Percentiles rank a stretch among this genome's conserved stretches.
These are phyloP conservation scores for Paralichthys olivaceus DNA, from an alignment of 2,113 vertebrate species.

Conservation along the genomic window DNA sequence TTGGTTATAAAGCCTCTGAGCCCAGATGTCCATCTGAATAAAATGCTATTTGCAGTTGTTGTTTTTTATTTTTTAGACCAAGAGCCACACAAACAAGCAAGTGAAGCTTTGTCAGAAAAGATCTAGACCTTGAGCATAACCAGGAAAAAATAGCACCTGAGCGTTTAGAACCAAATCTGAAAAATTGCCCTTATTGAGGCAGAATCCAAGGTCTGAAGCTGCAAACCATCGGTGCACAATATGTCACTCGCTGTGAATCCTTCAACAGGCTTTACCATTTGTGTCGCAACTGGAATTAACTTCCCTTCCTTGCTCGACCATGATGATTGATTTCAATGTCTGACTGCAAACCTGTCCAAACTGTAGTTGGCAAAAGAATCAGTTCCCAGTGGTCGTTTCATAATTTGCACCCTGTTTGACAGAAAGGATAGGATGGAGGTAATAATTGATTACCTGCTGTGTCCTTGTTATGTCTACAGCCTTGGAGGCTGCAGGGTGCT, in stretches of 20 bases:
- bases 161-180: constrained; percentile 17
- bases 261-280: constrained; percentile 43
- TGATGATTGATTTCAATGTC: constrained; percentile 79
- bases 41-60: constrained; percentile 53
- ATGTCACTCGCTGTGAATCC: constrained; percentile 47
- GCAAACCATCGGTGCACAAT: constrained; percentile 27
- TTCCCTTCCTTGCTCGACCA: constrained; percentile 39
- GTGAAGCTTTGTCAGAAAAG: constrained; percentile 34
- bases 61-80: constrained; percentile 10
- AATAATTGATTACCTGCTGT: constrained; percentile 69
- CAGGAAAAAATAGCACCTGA: constrained; percentile 6
- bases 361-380: constrained; percentile 57
- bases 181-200: constrained; percentile 8
- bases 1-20: constrained; percentile 61
- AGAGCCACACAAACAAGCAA: constrained; percentile 29
- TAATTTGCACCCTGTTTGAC: constrained; percentile 57
- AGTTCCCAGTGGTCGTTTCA: constrained; percentile 67
- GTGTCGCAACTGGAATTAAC: constrained; percentile 60
- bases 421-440: constrained; percentile 55
- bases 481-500: constrained; percentile 28
- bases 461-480: constrained; percentile 64
- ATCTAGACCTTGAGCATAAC: neutral
- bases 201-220: constrained; percentile 32
- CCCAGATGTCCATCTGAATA: constrained; percentile 61
- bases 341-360: constrained; percentile 61